Percentiles rank a stretch among this genome's conserved stretches.
Evolutionary conservation across 2,113 vertebrate genomes (phyloP).

Genomic region (Neotoma lepida): DNA sequence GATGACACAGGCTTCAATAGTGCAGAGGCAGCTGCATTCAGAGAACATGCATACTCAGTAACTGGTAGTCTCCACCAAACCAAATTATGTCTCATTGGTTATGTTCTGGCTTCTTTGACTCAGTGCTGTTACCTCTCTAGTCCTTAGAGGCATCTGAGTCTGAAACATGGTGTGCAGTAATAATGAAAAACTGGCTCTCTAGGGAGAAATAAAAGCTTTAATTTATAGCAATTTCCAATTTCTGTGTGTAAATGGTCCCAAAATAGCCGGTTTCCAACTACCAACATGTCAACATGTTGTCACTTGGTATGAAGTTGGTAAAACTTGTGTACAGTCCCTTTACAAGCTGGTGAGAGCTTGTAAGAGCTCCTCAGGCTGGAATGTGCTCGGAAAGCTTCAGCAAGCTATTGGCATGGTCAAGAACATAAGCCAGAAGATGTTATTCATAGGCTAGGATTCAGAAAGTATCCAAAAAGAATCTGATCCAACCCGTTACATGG

Average conservation of each 20-base stretch:
- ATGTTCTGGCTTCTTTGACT: neutral
- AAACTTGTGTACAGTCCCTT: conserved; percentile 3
- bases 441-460: conserved; percentile 39
- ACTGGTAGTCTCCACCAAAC: neutral
- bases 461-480: conserved; percentile 57
- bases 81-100: neutral
- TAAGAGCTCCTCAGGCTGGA: neutral
- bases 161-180: neutral
- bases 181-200: conserved; percentile 28
- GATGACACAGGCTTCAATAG: neutral
- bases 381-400: neutral
- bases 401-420: conserved; percentile 24
- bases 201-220: neutral
- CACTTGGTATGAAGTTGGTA: conserved; percentile 18
- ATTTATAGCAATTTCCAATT: conserved; percentile 51
- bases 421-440: conserved; percentile 24
- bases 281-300: conserved; percentile 8
- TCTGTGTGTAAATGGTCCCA: conserved; percentile 38
- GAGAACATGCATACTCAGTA: neutral
- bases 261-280: conserved; percentile 9
- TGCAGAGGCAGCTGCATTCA: neutral
- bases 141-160: neutral
- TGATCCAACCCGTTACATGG: conserved; percentile 39
- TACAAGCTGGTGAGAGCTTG: conserved; percentile 1
- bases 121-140: neutral